Percentiles rank a stretch among this genome's conserved stretches.
Conservation (phyloP, 2,888 invertebrate species). For the Julus scandinavius region DNA sequence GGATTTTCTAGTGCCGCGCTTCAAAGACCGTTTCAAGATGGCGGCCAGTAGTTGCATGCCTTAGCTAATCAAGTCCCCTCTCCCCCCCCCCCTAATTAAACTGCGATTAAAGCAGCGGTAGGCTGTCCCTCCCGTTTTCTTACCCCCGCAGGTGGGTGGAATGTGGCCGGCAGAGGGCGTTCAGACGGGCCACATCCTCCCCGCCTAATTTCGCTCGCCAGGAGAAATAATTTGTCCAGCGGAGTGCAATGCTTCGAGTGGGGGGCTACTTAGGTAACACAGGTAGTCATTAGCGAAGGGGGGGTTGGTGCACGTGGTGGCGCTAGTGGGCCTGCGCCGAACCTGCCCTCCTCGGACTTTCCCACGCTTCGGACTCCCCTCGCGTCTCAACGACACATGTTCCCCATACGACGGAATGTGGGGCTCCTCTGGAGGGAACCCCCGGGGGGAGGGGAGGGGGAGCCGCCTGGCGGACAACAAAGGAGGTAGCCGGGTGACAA, state of each 20-base stretch:
- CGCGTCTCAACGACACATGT: slow-evolving; percentile 36
- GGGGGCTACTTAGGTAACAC: slow-evolving; percentile 46
- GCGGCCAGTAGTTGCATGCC: neutral
- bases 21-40: neutral
- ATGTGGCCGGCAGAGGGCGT: slow-evolving; percentile 33
- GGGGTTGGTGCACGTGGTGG: slow-evolving; percentile 41
- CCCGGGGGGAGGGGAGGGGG: slow-evolving; percentile 40
- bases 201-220: neutral
- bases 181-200: slow-evolving; percentile 24
- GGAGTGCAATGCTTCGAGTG: slow-evolving; percentile 46
- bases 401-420: slow-evolving; percentile 43
- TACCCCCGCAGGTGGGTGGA: slow-evolving; percentile 32
- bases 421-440: slow-evolving; percentile 43
- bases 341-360: slow-evolving; percentile 31
- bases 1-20: neutral
- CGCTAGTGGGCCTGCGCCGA: neutral
- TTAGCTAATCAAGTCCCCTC: neutral
- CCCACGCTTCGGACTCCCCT: slow-evolving; percentile 44
- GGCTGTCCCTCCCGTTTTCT: neutral
- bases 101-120: neutral
- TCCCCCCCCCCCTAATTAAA: slow-evolving; percentile 40
- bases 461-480: slow-evolving; percentile 42
- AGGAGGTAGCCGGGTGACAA: slow-evolving; percentile 43
- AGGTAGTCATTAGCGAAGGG: slow-evolving; percentile 43
- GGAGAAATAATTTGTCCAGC: slow-evolving; percentile 31